Base-by-base conservation (phyloP, 1,140 invertebrate genomes). In the Orius insidiosus region DNA sequence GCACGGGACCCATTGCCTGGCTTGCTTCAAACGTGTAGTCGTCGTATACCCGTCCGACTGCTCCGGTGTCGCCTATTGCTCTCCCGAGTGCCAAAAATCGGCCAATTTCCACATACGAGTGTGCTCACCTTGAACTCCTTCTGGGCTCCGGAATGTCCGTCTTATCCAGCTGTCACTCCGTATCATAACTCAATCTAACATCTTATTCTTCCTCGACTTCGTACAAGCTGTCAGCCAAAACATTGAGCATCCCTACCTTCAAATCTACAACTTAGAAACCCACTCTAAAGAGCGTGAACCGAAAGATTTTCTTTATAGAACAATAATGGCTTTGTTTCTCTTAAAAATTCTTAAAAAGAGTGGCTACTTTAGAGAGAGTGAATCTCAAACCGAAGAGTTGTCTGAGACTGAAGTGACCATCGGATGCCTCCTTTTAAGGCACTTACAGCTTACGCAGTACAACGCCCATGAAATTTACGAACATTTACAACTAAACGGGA, bases 381-480 rank as follows among this genome's bases (percentile, higher is more conserved):
- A 4, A 13, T 40, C 38, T 3, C 11, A 3, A 38, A 33, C 45
- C 52, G 54, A 49, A 9, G 47, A 35, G 7, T 34, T 55, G 16
- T 42, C 59, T 0, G 62, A 68, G 58, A 66, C 66, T 2, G 71
- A 78, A 56, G 58, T 67, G 15, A 60, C 65, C 34, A 67, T 80
- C 15, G 72, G 65, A 7, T 68, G 74, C 10, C 60, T 85, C 11
- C 59, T 90, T 11, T 60, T 86, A 1, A 70, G 72, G 31, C 72
- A 85, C 55, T 66, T 89, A 2, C 80, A 86, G 64, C 69, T 87
- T 39, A 60, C 89, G 2, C 85, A 88, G 53, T 92, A 87, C 62
- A 90, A 90, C 63, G 85, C 85, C 1, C 85, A 90, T 59, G 85
- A 89, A 63, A 74, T 90, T n/a, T 81, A 76, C 48, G 82, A 89